These are phyloP conservation scores for Oscheius sp. DNA, from an alignment of 1,140 invertebrate species.

Conservation along the genomic window DNA sequence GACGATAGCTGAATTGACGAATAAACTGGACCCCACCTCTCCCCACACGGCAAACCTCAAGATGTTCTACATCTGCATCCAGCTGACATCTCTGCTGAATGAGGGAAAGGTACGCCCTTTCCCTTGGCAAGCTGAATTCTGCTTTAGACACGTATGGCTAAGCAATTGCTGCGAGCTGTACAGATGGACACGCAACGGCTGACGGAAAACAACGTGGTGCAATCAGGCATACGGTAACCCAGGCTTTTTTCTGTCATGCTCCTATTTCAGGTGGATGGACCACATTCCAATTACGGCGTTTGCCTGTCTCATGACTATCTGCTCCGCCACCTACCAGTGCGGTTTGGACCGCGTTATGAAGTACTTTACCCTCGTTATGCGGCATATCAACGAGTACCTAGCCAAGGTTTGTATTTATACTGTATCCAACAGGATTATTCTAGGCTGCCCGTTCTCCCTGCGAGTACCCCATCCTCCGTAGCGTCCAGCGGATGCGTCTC, in stretches of 20 bases:
- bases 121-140: conserved; percentile 1
- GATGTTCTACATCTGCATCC: not conserved
- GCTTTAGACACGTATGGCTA: conserved; percentile 8
- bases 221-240: conserved; percentile 6
- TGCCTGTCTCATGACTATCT: conserved; percentile 26
- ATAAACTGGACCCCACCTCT: not conserved
- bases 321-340: conserved; percentile 5
- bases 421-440: not conserved
- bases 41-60: not conserved
- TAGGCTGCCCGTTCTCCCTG: not conserved
- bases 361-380: conserved; percentile 8
- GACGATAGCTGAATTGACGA: not conserved
- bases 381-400: conserved; percentile 16
- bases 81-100: not conserved
- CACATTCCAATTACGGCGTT: conserved; percentile 6
- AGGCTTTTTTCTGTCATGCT: not conserved
- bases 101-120: conserved; percentile 1
- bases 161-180: not conserved
- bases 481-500: conserved; percentile 22
- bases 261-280: conserved; percentile 22
- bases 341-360: conserved; percentile 2
- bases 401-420: not conserved
- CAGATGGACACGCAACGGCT: not conserved
- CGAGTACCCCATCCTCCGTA: conserved; percentile 10
- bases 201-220: not conserved